Evolutionary conservation across 2,113 vertebrate species (phyloP), one percentile per base, ranked within the genome.

Genomic region (Circaetus cinerascens): DNA sequence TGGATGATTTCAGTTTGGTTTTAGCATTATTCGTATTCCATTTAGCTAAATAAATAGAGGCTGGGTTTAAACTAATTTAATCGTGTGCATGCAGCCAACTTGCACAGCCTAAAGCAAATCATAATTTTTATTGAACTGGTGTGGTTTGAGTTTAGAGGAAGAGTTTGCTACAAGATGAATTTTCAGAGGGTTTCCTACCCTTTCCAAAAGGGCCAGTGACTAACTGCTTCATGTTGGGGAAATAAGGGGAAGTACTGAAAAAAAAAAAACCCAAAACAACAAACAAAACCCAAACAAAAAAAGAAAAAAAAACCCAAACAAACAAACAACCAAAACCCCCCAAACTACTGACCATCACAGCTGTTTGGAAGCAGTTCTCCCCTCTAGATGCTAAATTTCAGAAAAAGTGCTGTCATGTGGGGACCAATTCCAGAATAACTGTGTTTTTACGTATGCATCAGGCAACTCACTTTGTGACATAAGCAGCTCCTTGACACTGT

Each of bases 31-130:
- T 95, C 66, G 82, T 88, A 10, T 95, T 95, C 86, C 77, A 92
- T 96, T 96, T 95, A 93, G 78, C 71, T 95, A 91, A 92, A 92
- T 64, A 93, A 95, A 96, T 60, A 95, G 85, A 88, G 55, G 77
- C 29, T 53, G 73, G 82, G 48, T 90, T 96, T 93, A 72, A 92
- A 75, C 88, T 88, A 41, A 87, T 93, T 93, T 57, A 86, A 83
- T 87, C 20, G 4, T 34, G 57, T 43, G 66, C 81, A 76, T 0
- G 26, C 78, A 88, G 86, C 59, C 92, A 92, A 57, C 86, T 86
- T 19, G 68, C 94, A 82, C 56, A 82, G 78, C 82, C 72, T 51
- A 25, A 51, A 96, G 93, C 69, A 85, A 93, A 82, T 27, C n/a
- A n/a, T 55, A 5, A 68, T 64, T 86, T 93, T 77, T 72, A 87